These are phyloP conservation scores for Pollachius pollachius DNA, from an alignment of 2,113 vertebrate genomes.

Conservation along the genomic window DNA sequence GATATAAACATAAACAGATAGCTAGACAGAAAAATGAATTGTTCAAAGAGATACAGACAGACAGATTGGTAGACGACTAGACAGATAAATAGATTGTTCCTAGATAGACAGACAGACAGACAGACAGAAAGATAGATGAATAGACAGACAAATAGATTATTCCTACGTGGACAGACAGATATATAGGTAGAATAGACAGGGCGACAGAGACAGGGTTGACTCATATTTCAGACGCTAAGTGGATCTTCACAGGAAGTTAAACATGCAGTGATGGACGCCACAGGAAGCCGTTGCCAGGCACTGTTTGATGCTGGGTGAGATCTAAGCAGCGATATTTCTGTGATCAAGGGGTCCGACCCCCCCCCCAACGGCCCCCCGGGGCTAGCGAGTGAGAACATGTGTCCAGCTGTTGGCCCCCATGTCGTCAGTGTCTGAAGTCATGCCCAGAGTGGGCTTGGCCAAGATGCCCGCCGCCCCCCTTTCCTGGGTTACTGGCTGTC, in stretches of 20 bases:
- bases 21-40: no score
- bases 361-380: conserved; percentile 36
- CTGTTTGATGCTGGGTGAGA: conserved; percentile 26
- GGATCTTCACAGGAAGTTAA: conserved; percentile 8
- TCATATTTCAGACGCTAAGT: background rate
- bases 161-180: background rate
- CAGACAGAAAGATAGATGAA: no score
- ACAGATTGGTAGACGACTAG: background rate
- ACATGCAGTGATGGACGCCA: conserved; percentile 34
- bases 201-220: background rate
- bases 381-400: conserved; percentile 44
- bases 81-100: background rate
- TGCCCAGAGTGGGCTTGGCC: conserved; percentile 37
- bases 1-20: background rate
- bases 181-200: background rate
- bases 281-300: conserved; percentile 36
- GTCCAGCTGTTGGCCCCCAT: conserved; percentile 58
- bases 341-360: conserved; percentile 53
- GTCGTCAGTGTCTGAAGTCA: conserved; percentile 53
- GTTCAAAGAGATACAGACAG: no score
- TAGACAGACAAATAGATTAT: background rate
- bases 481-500: conserved; percentile 45
- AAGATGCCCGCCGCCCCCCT: conserved; percentile 31
- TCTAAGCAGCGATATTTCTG: conserved; percentile 10
- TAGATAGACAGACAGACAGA: no score